These are phyloP conservation scores for Gymnarchus niloticus DNA, from an alignment of 2,113 vertebrate species.

Conservation along the genomic window DNA sequence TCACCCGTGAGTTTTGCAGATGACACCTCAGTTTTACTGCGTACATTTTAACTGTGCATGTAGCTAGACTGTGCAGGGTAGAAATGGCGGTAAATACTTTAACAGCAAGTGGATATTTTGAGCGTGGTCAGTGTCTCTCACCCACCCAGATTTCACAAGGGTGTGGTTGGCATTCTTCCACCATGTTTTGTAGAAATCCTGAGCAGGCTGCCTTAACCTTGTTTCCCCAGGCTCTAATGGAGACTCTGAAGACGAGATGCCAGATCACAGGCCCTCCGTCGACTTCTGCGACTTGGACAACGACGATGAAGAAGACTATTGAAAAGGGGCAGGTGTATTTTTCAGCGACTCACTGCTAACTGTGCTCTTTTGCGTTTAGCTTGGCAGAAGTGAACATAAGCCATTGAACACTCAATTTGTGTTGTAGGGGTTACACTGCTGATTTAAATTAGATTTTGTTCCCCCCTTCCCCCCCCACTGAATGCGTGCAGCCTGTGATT, in stretches of 20 bases:
- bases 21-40: neutral
- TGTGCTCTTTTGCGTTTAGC: neutral
- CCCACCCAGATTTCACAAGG: neutral
- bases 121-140: neutral
- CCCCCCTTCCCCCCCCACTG: neutral
- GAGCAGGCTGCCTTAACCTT: neutral
- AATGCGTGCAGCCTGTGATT: neutral
- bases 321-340: constrained; percentile 26
- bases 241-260: constrained; percentile 70
- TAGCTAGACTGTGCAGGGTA: neutral
- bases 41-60: neutral
- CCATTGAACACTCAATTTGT: neutral
- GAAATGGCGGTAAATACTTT: neutral
- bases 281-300: constrained; percentile 70
- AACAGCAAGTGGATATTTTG: too few species aligned
- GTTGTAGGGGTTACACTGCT: neutral
- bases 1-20: neutral
- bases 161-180: neutral
- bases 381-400: neutral
- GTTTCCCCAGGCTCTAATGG: constrained; percentile 74
- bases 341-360: constrained; percentile 4
- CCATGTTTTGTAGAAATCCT: neutral
- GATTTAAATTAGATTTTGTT: neutral
- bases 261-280: constrained; percentile 64
- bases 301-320: constrained; percentile 48